phyloP scores from a whole-genome alignment of 2,113 vertebrate genomes.

The Empidonax alnorum region DNA sequence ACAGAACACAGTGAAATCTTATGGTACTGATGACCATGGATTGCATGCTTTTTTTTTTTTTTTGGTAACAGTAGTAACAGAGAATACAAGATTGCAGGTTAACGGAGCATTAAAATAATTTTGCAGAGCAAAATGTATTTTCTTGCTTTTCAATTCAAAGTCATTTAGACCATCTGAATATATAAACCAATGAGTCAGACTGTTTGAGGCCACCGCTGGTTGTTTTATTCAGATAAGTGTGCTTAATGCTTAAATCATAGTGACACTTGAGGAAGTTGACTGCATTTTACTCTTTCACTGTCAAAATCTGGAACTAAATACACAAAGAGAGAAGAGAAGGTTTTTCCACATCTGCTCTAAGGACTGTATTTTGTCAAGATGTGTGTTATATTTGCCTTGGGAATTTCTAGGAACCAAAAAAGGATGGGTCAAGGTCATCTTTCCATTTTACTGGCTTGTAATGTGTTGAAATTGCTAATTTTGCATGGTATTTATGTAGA shows the following conservation, averaged over 20 bases:
- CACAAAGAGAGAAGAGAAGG: background rate
- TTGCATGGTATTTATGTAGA: conserved; percentile 26
- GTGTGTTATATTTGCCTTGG: background rate
- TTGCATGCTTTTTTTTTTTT: background rate
- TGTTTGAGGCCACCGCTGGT: background rate
- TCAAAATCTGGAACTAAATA: conserved; percentile 47
- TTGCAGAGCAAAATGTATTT: background rate
- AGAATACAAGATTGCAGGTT: background rate
- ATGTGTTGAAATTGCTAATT: conserved; percentile 51
- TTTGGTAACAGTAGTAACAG: background rate
- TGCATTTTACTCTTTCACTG: conserved; percentile 28
- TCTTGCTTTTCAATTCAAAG: conserved; percentile 8
- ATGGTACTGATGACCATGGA: background rate
- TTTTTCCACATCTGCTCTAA: conserved; percentile 32
- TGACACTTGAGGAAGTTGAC: background rate
- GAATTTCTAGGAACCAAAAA: conserved; percentile 30
- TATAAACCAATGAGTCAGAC: conserved; percentile 9
- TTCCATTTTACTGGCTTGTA: conserved; percentile 54
- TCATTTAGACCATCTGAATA: background rate
- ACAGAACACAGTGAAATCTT: background rate
- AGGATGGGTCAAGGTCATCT: conserved; percentile 25
- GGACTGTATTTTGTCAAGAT: background rate
- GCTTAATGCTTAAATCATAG: conserved; percentile 32
- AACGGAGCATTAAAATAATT: background rate
- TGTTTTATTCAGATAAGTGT: conserved; percentile 25